Evolutionary conservation across 2,113 vertebrate species (phyloP), one percentile per base, ranked within the genome.

Genomic region (Gymnocephalus cernua): DNA sequence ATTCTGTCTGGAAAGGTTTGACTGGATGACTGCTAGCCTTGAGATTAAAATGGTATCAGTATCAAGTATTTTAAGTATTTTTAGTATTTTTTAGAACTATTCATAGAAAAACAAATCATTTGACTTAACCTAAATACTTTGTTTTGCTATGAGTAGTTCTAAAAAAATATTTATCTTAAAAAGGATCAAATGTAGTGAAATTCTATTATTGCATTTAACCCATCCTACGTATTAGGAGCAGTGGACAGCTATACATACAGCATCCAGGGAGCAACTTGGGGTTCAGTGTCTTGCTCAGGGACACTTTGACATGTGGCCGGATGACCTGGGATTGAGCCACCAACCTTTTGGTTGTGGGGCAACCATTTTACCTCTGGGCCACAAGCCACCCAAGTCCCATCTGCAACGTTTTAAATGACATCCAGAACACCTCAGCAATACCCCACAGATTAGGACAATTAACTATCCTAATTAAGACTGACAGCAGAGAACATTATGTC

Each of bases 361-460:
- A n/a, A n/a, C n/a, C n/a, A n/a, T n/a, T n/a, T n/a, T n/a, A n/a
- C n/a, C n/a, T n/a, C n/a, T n/a, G n/a, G n/a, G n/a, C n/a, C n/a
- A n/a, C n/a, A n/a, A n/a, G n/a, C n/a, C n/a, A n/a, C n/a, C n/a
- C n/a, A n/a, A 50, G 21, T 58, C 29, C 35, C 65, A 53, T 27
- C 19, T 53, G 35, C 45, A 85, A 23, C 14, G 61, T 81, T 79
- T 64, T 14, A 35, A 65, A 58, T 23, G 14, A 48, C 23, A 19
- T 19, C 56, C 66, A 65, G 53, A 59, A 76, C 6, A 63, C 80
- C 63, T 90, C 68, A 89, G 83, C 83, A 88, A 80, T 87, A 79
- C 69, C n/a, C 48, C 56, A 71, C 71, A n/a, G 64, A 79, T 76
- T 16, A 73, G 82, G 90, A 90, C 87, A 93, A 87, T 93, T 80